phyloP scores from a whole-genome alignment of 1,140 invertebrate species.

The Medauroidea extradentata region DNA sequence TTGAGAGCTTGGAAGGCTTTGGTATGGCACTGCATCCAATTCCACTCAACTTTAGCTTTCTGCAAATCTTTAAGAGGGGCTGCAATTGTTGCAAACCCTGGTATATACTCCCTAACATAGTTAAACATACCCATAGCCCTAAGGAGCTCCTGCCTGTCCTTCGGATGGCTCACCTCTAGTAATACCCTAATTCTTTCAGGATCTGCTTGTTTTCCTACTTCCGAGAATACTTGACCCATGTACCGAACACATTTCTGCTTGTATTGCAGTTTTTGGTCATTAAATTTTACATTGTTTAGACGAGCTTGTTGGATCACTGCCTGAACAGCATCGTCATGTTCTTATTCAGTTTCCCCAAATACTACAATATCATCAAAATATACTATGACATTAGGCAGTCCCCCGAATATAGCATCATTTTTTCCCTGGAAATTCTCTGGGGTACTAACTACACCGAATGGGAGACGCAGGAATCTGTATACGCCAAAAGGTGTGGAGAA shows the following conservation, averaged over 20 bases:
- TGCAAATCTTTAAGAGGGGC: slow-evolving; percentile 18
- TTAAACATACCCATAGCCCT: slow-evolving; percentile 36
- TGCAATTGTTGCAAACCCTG: slow-evolving; percentile 16
- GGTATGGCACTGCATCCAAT: slow-evolving; percentile 18
- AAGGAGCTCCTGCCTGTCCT: slow-evolving; percentile 30
- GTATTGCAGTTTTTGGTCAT: slow-evolving; percentile 35
- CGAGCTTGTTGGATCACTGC: slow-evolving; percentile 32
- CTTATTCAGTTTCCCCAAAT: slow-evolving; percentile 21
- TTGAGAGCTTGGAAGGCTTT: slow-evolving; percentile 24
- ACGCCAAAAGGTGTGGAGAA: slow-evolving; percentile 28
- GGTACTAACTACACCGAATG: slow-evolving; percentile 32
- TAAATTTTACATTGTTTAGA: slow-evolving; percentile 34
- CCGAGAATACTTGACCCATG: slow-evolving; percentile 35
- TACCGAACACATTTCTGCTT: slow-evolving; percentile 23
- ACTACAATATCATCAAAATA: slow-evolving; percentile 39
- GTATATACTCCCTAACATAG: slow-evolving; percentile 30
- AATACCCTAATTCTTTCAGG: slow-evolving; percentile 39
- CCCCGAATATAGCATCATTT: slow-evolving; percentile 27
- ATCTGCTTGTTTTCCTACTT: slow-evolving; percentile 34
- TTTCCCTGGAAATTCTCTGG: slow-evolving; percentile 37
- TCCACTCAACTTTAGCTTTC: slow-evolving; percentile 17
- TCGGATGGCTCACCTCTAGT: slow-evolving; percentile 30
- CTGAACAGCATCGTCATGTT: slow-evolving; percentile 33
- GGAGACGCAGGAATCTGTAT: slow-evolving; percentile 34
- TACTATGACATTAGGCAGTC: slow-evolving; percentile 34